phyloP scores from a whole-genome alignment of 2,113 vertebrate species.

The Odontesthes bonariensis region DNA sequence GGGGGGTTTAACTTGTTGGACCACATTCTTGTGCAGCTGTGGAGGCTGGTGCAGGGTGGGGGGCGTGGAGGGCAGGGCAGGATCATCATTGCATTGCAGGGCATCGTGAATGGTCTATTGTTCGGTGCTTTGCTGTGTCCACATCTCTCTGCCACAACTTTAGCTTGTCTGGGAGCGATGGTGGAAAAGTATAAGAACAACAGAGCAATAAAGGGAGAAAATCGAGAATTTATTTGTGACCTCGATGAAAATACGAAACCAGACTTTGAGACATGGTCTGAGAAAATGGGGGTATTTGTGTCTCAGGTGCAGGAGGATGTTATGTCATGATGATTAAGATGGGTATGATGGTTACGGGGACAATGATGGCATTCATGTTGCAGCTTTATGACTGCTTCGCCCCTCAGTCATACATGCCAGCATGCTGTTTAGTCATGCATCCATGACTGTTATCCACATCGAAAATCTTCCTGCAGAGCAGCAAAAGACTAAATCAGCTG shows the following conservation, averaged over 20 bases:
- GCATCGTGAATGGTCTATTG: constrained; percentile 86
- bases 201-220: constrained; percentile 1
- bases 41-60: constrained; percentile 79
- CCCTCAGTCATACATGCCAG: constrained; percentile 64
- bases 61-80: constrained; percentile 70
- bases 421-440: constrained; percentile 67
- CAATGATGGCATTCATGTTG: constrained; percentile 75
- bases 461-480: constrained; percentile 22
- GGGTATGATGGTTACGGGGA: constrained; percentile 59
- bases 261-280: neutral
- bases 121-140: constrained; percentile 74
- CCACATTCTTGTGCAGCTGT: constrained; percentile 87
- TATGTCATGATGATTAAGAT: constrained; percentile 66
- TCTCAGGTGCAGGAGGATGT: constrained; percentile 55
- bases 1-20: constrained; percentile 81
- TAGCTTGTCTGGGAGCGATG: constrained; percentile 64
- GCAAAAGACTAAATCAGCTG: constrained; percentile 10
- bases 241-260: neutral
- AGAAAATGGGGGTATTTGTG: constrained; percentile 16
- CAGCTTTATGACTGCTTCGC: constrained; percentile 60
- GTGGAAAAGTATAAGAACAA: constrained; percentile 23
- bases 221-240: neutral
- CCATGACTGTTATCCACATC: constrained; percentile 36
- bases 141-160: constrained; percentile 77
- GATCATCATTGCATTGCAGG: constrained; percentile 82